phyloP scores from a whole-genome alignment of 2,888 invertebrate genomes.

The Iselma pallidipennis region DNA sequence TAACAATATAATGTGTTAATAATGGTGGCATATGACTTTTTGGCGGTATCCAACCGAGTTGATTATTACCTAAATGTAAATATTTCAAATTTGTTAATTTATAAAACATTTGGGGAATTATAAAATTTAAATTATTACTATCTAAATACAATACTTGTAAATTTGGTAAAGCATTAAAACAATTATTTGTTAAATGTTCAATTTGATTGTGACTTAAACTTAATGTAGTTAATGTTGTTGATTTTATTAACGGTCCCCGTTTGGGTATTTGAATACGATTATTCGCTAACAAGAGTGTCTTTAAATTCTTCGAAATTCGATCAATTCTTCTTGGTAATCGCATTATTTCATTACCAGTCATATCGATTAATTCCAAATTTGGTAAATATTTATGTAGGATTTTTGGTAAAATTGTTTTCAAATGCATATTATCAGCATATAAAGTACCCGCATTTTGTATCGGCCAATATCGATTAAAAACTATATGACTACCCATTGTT shows the following conservation, averaged over 20 bases:
- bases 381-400: constrained; percentile 34
- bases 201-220: constrained; percentile 48
- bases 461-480: constrained; percentile 22
- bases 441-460: constrained; percentile 37
- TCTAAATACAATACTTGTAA: constrained; percentile 48
- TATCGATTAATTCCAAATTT: constrained; percentile 44
- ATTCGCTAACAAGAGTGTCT: constrained; percentile 39
- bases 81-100: constrained; percentile 42
- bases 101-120: constrained; percentile 38
- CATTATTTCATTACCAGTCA: constrained; percentile 45
- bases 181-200: not conserved
- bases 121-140: constrained; percentile 39
- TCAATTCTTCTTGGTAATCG: constrained; percentile 38
- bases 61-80: constrained; percentile 47
- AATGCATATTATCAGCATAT: constrained; percentile 47
- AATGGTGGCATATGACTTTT: constrained; percentile 12
- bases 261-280: constrained; percentile 40
- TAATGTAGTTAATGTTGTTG: constrained; percentile 40
- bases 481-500: constrained; percentile 31
- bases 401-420: constrained; percentile 32
- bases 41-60: constrained; percentile 9
- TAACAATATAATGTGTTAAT: constrained; percentile 13
- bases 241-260: constrained; percentile 38
- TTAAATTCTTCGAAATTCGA: constrained; percentile 35
- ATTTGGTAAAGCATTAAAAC: constrained; percentile 39